Evolutionary conservation across 2,888 invertebrate species (phyloP), one percentile per base, ranked within the genome.

Genomic region (Polylopha cassiicola): DNA sequence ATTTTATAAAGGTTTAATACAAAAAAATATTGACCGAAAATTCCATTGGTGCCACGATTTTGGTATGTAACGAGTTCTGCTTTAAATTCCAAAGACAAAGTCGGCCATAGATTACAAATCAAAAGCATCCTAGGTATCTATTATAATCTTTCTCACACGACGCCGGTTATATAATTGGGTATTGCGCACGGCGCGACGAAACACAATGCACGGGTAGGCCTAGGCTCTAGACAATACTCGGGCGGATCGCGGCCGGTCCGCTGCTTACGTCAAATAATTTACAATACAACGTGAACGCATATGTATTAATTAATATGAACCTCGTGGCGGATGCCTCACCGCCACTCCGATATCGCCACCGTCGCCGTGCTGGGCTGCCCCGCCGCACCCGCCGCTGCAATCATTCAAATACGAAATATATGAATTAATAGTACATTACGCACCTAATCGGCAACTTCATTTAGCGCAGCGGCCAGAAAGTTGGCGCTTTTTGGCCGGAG

Each of bases 291-390:
- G 68, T 66, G 76, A 68, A 77, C 70, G 74, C 74, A 67, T 78
- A 78, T 68, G 75, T 68, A 71, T 67, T 56, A 48, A 56, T 61
- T 65, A 55, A 46, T 50, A 55, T 55, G 56, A 43, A 47, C 45
- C 47, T 34, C 29, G 28, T 37, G 37, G 21, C 37, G 37, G 22
- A 8, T 6, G 73, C 81, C 88, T 79, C 88, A 85, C 79, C 89
- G 88, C 84, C 89, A 88, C 77, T 88, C 87, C 48, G 84, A 73
- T 72, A 79, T 77, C 70, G 84, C 86, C 53, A 85, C 81, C 77
- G 80, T 84, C 55, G 87, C 79, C 59, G 89, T 88, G 65, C 88
- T 88, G 47, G 90, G 88, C 67, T 89, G 86, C 34, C 87, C 88
- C 56, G 75, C 73, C 47, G 71, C 68, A 43, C 75, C 82, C 34